These are phyloP conservation scores for Papilio demoleus DNA, from an alignment of 2,888 invertebrate species.

Conservation along the genomic window DNA sequence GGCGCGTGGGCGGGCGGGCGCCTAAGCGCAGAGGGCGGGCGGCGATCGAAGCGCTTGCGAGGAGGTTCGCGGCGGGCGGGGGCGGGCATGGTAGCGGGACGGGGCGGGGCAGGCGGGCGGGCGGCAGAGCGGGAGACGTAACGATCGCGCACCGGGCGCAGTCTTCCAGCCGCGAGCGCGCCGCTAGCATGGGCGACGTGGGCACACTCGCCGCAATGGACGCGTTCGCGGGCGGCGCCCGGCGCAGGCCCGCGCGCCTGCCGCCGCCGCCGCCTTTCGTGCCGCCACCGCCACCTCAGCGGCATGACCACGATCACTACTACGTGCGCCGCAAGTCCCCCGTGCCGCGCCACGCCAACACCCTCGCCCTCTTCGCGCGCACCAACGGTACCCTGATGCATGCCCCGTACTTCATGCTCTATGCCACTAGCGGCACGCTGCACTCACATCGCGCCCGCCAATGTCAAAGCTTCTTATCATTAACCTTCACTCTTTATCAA, in stretches of 20 bases:
- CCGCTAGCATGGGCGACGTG: constrained; percentile 81
- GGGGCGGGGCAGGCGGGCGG: too few species aligned
- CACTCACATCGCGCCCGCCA: constrained; percentile 47
- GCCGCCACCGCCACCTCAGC: constrained; percentile 78
- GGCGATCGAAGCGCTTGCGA: constrained; percentile 51
- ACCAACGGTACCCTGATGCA: constrained; percentile 70
- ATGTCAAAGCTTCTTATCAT: constrained; percentile 65
- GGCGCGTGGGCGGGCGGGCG: constrained; percentile 74
- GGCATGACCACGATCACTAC: constrained; percentile 78
- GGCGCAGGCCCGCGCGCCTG: constrained; percentile 64
- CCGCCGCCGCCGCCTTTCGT: constrained; percentile 80
- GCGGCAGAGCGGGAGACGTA: constrained; percentile 55
- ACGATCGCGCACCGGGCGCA: constrained; percentile 63
- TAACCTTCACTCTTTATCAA: constrained; percentile 28
- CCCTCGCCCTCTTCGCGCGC: constrained; percentile 78
- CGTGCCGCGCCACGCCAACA: constrained; percentile 71
- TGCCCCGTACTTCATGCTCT: constrained; percentile 49
- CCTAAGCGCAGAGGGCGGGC: constrained; percentile 51
- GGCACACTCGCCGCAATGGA: constrained; percentile 82
- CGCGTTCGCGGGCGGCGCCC: constrained; percentile 81
- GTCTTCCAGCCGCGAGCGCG: too few species aligned
- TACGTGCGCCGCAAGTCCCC: constrained; percentile 81
- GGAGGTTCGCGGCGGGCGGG: constrained; percentile 77
- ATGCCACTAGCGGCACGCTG: constrained; percentile 41
- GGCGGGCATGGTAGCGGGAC: constrained; percentile 73